phyloP scores from a whole-genome alignment of 2,888 invertebrate species.

The Oscheius onirici region DNA sequence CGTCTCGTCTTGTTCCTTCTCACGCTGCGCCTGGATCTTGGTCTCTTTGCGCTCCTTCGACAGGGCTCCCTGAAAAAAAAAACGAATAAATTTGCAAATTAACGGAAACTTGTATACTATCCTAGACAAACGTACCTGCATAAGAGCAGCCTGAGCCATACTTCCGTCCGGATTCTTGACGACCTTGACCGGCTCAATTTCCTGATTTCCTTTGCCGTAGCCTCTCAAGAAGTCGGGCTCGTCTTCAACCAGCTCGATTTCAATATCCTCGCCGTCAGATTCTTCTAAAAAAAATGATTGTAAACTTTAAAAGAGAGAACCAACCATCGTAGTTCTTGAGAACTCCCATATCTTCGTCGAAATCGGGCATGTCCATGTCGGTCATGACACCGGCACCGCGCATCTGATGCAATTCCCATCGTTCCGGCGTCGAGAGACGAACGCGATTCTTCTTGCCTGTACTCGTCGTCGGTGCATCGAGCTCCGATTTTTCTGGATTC shows the following conservation, averaged over 20 bases:
- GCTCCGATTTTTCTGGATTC: conserved; percentile 54
- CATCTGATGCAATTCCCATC: conserved; percentile 97
- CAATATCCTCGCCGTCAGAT: conserved; percentile 89
- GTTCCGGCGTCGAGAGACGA: conserved; percentile 91
- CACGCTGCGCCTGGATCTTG: conserved; percentile 84
- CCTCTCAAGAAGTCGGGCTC: conserved; percentile 89
- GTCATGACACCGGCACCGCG: conserved; percentile 81
- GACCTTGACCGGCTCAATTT: conserved; percentile 71
- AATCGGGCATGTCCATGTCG: conserved; percentile 92
- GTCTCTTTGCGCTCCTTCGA: conserved; percentile 95
- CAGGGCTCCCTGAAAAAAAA: conserved; percentile 80
- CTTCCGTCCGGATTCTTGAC: conserved; percentile 93
- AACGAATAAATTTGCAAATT: too few species aligned
- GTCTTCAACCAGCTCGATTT: conserved; percentile 97
- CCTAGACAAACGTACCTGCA: conserved; percentile 78
- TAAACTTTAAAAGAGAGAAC: neutral
- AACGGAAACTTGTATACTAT: neutral
- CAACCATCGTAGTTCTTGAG: conserved; percentile 74
- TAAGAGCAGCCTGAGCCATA: conserved; percentile 98
- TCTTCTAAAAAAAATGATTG: conserved; percentile 53
- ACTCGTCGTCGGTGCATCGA: conserved; percentile 33
- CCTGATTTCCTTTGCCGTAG: conserved; percentile 73
- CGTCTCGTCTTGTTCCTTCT: conserved; percentile 60
- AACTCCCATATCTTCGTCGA: conserved; percentile 93
- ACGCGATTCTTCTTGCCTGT: conserved; percentile 72